These are phyloP conservation scores for Microctenopoma lineatum DNA, from an alignment of 2,797 vertebrate genomes.

Conservation along the genomic window DNA sequence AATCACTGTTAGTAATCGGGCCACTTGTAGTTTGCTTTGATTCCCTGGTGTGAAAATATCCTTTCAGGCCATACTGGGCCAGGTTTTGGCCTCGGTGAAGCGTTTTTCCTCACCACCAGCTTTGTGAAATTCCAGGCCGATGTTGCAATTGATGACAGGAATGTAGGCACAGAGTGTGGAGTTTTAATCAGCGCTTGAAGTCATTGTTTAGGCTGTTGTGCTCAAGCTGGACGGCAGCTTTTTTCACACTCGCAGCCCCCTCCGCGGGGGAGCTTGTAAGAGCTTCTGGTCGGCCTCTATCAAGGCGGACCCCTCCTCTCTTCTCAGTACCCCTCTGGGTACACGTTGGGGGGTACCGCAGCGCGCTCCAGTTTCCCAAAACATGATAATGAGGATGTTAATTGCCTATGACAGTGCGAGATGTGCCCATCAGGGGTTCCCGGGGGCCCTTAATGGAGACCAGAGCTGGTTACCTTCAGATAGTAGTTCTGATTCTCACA, in stretches of 20 bases:
- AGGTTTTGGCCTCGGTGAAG: constrained; percentile 36
- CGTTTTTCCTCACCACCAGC: constrained; percentile 41
- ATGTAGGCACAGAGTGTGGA: constrained; percentile 18
- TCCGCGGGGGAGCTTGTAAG: constrained; percentile 48
- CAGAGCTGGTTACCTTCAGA: constrained; percentile 57
- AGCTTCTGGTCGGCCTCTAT: constrained; percentile 56
- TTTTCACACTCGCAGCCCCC: constrained; percentile 44
- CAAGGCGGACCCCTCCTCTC: constrained; percentile 62
- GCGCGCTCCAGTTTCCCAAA: constrained; percentile 77
- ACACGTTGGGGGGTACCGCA: constrained; percentile 66
- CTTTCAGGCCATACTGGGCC: constrained; percentile 24
- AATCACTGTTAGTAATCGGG: constrained; percentile 42
- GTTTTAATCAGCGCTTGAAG: constrained; percentile 50
- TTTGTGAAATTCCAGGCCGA: constrained; percentile 47
- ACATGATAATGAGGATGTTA: constrained; percentile 85
- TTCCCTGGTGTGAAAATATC: constrained; percentile 39
- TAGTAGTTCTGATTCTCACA: constrained; percentile 71
- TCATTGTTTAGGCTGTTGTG: constrained; percentile 50
- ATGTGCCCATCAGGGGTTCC: constrained; percentile 72
- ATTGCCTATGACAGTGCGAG: constrained; percentile 82
- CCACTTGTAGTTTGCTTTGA: constrained; percentile 46
- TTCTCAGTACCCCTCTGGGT: constrained; percentile 65
- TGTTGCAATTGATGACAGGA: constrained; percentile 46
- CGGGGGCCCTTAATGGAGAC: constrained; percentile 61
- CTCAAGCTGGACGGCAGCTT: constrained; percentile 47